Percentiles rank a stretch among this genome's conserved stretches.
Evolutionary conservation across 1,140 invertebrate species (phyloP).

Genomic region (Drosophila burlai): DNA sequence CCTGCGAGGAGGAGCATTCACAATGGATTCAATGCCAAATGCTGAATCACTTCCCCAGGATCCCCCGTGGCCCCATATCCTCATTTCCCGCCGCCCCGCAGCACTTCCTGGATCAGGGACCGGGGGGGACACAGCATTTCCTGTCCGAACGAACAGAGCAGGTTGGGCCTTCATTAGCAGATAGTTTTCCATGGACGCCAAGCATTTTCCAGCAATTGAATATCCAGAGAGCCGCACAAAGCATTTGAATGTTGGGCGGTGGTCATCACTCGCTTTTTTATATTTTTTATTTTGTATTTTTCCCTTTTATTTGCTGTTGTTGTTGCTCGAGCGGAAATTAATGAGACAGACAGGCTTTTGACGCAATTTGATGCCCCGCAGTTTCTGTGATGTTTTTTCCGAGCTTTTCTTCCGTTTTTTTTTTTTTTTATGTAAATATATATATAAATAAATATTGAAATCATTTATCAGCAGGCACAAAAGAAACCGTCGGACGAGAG

Average conservation of each 20-base stretch:
- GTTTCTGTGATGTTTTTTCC: constrained; percentile 44
- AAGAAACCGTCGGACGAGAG: constrained; percentile 29
- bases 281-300: constrained; percentile 18
- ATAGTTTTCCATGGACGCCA: constrained; percentile 64
- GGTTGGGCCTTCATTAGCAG: constrained; percentile 62
- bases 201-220: constrained; percentile 77
- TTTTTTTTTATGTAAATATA: background rate
- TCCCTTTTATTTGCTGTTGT: constrained; percentile 23
- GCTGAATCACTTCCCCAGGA: constrained; percentile 61
- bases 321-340: constrained; percentile 58
- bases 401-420: constrained; percentile 11
- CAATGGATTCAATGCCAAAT: constrained; percentile 66
- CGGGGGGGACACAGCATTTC: constrained; percentile 9
- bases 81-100: background rate
- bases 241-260: constrained; percentile 59
- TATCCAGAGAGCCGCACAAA: constrained; percentile 65
- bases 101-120: constrained; percentile 49
- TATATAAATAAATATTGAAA: constrained; percentile 69
- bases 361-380: constrained; percentile 75
- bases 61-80: background rate
- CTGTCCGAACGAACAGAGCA: constrained; percentile 21
- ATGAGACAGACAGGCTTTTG: constrained; percentile 76
- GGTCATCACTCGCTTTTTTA: constrained; percentile 2
- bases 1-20: constrained; percentile 34
- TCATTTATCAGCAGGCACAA: constrained; percentile 72